These are phyloP conservation scores for Drosophila ananassae DNA, from an alignment of 1,140 invertebrate species.

Conservation along the genomic window DNA sequence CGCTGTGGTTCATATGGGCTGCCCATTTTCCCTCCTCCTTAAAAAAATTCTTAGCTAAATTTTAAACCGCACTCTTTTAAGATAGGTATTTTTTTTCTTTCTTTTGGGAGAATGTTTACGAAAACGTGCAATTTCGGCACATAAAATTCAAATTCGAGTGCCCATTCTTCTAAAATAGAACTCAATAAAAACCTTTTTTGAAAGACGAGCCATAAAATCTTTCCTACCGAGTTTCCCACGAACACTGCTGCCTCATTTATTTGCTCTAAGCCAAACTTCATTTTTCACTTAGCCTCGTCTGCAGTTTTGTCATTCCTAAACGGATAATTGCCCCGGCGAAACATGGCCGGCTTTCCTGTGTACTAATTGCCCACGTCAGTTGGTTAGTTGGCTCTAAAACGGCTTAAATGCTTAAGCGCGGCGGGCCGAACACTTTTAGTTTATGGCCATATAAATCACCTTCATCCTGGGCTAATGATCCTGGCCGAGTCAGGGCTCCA, in stretches of 20 bases:
- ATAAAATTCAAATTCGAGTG: background rate
- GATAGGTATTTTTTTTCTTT: background rate
- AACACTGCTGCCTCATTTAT: background rate
- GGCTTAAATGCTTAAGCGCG: slow-evolving; percentile 27
- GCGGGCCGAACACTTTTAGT: slow-evolving; percentile 46
- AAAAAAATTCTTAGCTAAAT: too few relatives aligned
- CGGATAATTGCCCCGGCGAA: slow-evolving; percentile 55
- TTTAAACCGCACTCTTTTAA: too few relatives aligned
- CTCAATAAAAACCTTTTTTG: slow-evolving; percentile 18
- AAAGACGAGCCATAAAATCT: slow-evolving; percentile 13
- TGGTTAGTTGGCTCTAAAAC: slow-evolving; percentile 61
- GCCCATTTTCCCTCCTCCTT: too few relatives aligned
- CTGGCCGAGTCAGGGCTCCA: slow-evolving; percentile 43
- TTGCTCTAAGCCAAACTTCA: slow-evolving; percentile 1
- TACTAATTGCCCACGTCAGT: slow-evolving; percentile 65
- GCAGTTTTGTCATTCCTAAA: slow-evolving; percentile 59
- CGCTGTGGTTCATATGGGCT: too few relatives aligned
- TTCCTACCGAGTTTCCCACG: slow-evolving; percentile 12
- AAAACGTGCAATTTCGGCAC: background rate
- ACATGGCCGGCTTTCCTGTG: slow-evolving; percentile 33
- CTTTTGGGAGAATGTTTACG: background rate
- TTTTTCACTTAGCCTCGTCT: slow-evolving; percentile 30
- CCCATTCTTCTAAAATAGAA: background rate
- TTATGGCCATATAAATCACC: slow-evolving; percentile 76
- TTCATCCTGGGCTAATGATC: slow-evolving; percentile 60